Evolutionary conservation across 2,888 invertebrate species (phyloP), one percentile per base, ranked within the genome.

Genomic region (Epinotia ramella): DNA sequence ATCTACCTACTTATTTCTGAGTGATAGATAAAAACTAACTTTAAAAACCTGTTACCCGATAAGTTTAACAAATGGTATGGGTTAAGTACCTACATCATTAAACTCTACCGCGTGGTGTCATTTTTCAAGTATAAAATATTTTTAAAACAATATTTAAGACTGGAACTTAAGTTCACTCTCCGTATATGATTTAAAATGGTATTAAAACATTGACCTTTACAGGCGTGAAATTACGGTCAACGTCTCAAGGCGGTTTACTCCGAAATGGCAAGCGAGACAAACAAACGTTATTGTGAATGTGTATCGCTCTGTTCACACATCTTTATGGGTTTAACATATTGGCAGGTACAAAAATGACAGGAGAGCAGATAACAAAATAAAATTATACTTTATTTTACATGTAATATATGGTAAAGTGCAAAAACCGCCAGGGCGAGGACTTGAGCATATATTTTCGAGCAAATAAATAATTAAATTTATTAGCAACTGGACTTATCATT

Each of bases 171-270:
- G 33, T 67, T 67, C 49, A 28, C 56, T 40, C 40, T 9, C 16
- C 9, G 24, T 59, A 18, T 12, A 56, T 56, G 65, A 75, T 66
- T 65, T 75, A 75, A n/a, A n/a, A 66, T 70, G 70, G 24, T 33
- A 64, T 60, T 66, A 66, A 70, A 71, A 65, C 75, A 60, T 69
- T 77, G 68, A 73, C 73, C 63, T 77, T 73, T 73, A 33, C 16
- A 60, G 64, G 59, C 75, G 65, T 60, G 67, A 67, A 68, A 66
- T 49, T 65, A 53, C 33, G 66, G 53, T 53, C 53, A 12, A n/a
- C 40, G 63, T 13, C 16, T 53, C 60, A 62, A 66, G 76, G 57
- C 44, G 53, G 49, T 20, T 20, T 60, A 40, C 60, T 7, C 59
- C 65, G 70, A 75, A 70, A 75, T 75, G 75, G 53, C 60, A 65